phyloP scores from a whole-genome alignment of 2,888 invertebrate species.

The Eretmocerus hayati region DNA sequence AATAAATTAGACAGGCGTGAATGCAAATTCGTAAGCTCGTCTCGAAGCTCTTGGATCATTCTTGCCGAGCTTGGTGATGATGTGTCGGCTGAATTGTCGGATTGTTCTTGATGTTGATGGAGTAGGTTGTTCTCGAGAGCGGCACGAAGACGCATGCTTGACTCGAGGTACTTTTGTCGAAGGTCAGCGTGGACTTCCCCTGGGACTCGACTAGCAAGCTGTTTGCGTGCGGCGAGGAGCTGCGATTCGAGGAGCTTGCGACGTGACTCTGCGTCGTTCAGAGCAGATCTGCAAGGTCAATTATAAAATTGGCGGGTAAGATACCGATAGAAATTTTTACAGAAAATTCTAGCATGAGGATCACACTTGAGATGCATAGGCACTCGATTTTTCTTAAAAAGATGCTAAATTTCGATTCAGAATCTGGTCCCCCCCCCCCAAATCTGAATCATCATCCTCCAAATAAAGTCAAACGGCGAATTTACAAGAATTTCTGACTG shows the following conservation, averaged over 20 bases:
- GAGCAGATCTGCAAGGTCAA: too few relatives aligned
- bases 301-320: too few relatives aligned
- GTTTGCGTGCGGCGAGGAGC: constrained; percentile 48
- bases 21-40: constrained; percentile 30
- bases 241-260: constrained; percentile 49
- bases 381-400: too few relatives aligned
- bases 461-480: too few relatives aligned
- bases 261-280: constrained; percentile 46
- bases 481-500: too few relatives aligned
- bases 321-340: too few relatives aligned
- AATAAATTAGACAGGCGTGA: constrained; percentile 38
- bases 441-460: too few relatives aligned
- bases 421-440: too few relatives aligned
- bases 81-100: constrained; percentile 9
- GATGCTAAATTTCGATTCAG: too few relatives aligned
- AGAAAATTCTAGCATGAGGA: too few relatives aligned
- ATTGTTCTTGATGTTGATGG: constrained; percentile 41
- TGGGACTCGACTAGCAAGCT: constrained; percentile 49
- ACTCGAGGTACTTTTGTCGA: constrained; percentile 50
- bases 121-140: constrained; percentile 48
- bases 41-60: constrained; percentile 12
- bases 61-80: too few relatives aligned
- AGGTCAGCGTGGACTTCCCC: constrained; percentile 51
- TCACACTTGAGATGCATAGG: too few relatives aligned
- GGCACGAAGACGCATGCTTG: constrained; percentile 32